Evolutionary conservation across 1,140 invertebrate genomes (phyloP), one percentile per base, ranked within the genome.

Genomic region (Kradibia gibbosae): DNA sequence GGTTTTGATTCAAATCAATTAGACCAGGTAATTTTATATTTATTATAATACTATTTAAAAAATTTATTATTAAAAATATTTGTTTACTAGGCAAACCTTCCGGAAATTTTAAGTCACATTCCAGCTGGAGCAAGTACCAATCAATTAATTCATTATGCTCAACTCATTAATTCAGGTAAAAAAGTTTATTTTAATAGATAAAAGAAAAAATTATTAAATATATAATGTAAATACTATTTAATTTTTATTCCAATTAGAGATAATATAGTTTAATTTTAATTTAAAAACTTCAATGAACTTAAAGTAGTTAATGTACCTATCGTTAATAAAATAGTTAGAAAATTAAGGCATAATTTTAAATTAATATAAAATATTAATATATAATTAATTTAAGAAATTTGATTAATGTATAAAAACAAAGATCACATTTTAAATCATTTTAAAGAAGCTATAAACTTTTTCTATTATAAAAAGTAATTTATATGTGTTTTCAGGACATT

Each of bases 61-160:
- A 53, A 31, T 28, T 75, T 74, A 39, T 22, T 5, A 50, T 17
- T 50, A 5, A 3, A 4, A 25, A 25, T 25, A 25, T 57, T 45
- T 15, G n/a, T 80, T 60, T 72, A 17, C 53, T 45, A 74, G 71
- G 15, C 39, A n/a, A 91, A 95, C 86, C 80, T 97, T 0, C 95
- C 96, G 0, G 93, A 95, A 0, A 95, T 97, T 86, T 88, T 96
- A 7, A 93, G 93, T 20, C 96, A 98, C 88, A 94, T 94, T 3
- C 98, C 98, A 5, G 95, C 96, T 1, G 97, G 97, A 8, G 93
- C 96, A 0, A 96, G 97, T 0, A 93, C 94, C 0, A 94, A 94
- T 86, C 96, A 97, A 85, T 86, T 98, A 17, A 90, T 95, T 11
- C 96, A 97, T 86, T 97, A 94, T 85, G 94, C 92, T 0, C 96